These are phyloP conservation scores for Falco cherrug DNA, from an alignment of 2,797 vertebrate species.

Conservation along the genomic window DNA sequence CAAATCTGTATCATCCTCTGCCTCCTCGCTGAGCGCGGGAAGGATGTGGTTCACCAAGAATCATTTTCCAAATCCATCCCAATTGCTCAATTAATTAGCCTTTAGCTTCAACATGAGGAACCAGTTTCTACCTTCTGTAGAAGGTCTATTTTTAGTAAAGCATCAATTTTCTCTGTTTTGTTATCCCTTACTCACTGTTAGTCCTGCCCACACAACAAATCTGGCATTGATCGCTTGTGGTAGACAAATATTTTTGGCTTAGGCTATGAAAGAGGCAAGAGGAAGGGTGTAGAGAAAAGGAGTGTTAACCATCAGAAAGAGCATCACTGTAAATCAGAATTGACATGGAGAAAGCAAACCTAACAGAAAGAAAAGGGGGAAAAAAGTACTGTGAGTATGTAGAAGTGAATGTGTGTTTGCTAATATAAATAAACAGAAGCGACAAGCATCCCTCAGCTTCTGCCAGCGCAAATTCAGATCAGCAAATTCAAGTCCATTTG, in stretches of 20 bases:
- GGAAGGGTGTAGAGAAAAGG: background rate
- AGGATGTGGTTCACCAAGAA: constrained; percentile 74
- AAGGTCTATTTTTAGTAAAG: constrained; percentile 63
- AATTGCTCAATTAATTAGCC: constrained; percentile 69
- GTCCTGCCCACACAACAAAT: constrained; percentile 56
- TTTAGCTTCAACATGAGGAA: constrained; percentile 59
- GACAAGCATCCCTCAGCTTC: background rate
- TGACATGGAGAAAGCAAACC: background rate
- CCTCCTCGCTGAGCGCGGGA: constrained; percentile 18
- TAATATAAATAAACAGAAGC: background rate
- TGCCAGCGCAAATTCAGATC: background rate
- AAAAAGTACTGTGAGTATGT: background rate
- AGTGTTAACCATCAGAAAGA: background rate
- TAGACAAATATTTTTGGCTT: constrained; percentile 35
- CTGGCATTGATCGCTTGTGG: constrained; percentile 53
- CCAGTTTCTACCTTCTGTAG: constrained; percentile 63
- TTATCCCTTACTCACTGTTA: constrained; percentile 22
- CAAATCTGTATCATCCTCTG: background rate
- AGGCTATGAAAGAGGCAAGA: background rate
- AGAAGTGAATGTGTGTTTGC: background rate
- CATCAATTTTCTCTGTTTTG: constrained; percentile 39
- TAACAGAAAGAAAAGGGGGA: background rate
- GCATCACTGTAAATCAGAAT: background rate
- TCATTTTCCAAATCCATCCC: constrained; percentile 55
- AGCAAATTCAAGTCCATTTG: background rate